Evolutionary conservation across 2,113 vertebrate species (phyloP), one percentile per base, ranked within the genome.

Genomic region (Onychorhynchus coronatus): DNA sequence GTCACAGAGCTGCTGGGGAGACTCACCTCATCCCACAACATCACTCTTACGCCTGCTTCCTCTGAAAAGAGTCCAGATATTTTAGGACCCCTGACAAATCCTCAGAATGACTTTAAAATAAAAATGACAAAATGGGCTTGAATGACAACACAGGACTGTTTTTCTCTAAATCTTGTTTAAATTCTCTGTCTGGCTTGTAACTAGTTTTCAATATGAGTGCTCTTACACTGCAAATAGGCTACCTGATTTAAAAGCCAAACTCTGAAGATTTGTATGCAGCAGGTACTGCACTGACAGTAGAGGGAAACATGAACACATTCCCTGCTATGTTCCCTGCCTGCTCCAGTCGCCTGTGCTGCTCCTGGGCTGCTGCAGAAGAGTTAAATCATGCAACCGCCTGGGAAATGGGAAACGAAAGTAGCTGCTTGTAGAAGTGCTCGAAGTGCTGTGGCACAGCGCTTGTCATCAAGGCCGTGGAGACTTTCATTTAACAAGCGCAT

Each of bases 381-480:
- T 95, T 94, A 97, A 97, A 93, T 91, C 85, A 47, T 18, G 5
- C 73, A 92, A 83, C 74, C 0, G 11, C 67, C 81, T 92, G 91
- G 95, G 92, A 97, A 97, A 96, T 62, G 88, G 89, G 94, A 97
- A 97, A 91, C 0, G 84, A 96, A 97, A 97, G 91, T 79, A 75
- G 66, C 78, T 58, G 80, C 96, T 71, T 85, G 91, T 92, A 79
- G 85, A 91, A 84, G 82, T 24, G 58, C 52, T 93, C 49, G 5
- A 27, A 65, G 72, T 10, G 63, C 81, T 81, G 83, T 33, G 66
- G 75, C 46, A 83, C 47, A 14, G 39, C 1, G 2, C 56, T 85
- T 80, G 91, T 67, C 83, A 62, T 50, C 41, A 53, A 30, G 56
- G 47, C 71, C 70, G 47, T 0, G 2, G n/a, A 79, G 28, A 58